Base-by-base conservation (phyloP, 2,888 invertebrate species). In the Sphinx pinastri region DNA sequence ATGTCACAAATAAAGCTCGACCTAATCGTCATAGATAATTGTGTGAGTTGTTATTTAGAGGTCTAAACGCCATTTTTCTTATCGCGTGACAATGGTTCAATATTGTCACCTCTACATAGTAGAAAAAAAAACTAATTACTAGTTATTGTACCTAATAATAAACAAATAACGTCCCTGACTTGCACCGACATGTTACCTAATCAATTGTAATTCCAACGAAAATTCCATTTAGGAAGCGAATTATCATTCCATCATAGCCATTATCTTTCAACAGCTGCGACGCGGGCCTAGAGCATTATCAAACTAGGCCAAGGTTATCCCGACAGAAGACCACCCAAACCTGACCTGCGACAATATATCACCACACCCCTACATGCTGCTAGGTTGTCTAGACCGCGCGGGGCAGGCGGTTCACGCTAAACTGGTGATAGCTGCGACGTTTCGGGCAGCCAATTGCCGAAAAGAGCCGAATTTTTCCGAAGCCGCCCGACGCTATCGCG, bases 221-320 rank as follows among this genome's bases (percentile, higher is more conserved):
- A 81, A 79, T 75, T 75, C 73, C 75, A 81, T 85, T 81, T 86
- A 88, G 90, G 90, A 91, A 89, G 88, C 87, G 83, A 81, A 84
- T 83, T 84, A 85, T 84, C 84, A 80, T 68, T 80, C 74, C 81
- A 63, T 63, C 63, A 63, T 47, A 47, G 19, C 63, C 63, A 63
- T 63, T 84, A 84, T 84, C 85, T 82, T 79, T 74, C 72, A 77
- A 79, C 81, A 82, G 83, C 81, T 82, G 86, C 81, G 77, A 79
- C 71, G 72, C 74, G 80, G 81, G 79, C 80, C 84, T 81, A 82
- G 81, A 79, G 76, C 79, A 80, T 79, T 88, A 91, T 89, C 89
- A 83, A 90, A 87, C 78, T 91, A 79, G 91, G 91, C 89, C 92
- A 92, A 92, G 92, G 92, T 86, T 86, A 77, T 81, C 79, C 77